Percentiles rank a stretch among this genome's conserved stretches.
Conservation (phyloP, 2,113 vertebrate genomes). For the Emydocephalus ijimae region DNA sequence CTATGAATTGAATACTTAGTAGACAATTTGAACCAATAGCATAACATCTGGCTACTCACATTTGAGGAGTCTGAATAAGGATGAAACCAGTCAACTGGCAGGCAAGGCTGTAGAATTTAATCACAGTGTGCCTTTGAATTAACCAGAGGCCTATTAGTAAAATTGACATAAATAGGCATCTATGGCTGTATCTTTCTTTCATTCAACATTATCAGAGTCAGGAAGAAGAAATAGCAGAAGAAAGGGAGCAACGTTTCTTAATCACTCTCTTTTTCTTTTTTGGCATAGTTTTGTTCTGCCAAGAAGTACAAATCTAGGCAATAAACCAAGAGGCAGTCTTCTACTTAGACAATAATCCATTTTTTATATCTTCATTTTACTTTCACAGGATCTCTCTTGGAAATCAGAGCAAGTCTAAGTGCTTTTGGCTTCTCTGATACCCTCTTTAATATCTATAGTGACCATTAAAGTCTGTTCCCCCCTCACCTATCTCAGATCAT, state of each 20-base stretch:
- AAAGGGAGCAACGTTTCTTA: not conserved
- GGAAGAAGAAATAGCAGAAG: not conserved
- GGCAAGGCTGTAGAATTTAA: not conserved
- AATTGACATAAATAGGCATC: not conserved
- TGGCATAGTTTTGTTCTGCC: slow-evolving; percentile 46
- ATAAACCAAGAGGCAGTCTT: not conserved
- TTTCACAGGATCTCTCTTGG: slow-evolving; percentile 6
- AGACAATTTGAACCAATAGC: not conserved
- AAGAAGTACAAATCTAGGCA: not conserved
- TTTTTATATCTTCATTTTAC: slow-evolving; percentile 6
- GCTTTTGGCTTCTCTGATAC: not conserved
- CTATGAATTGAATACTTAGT: not conserved
- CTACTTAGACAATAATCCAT: slow-evolving; percentile 10
- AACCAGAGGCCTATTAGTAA: not conserved
- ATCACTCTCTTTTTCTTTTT: slow-evolving; percentile 42
- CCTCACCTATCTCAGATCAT: fast-evolving
- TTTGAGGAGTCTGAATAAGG: not conserved
- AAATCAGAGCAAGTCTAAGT: not conserved
- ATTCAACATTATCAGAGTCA: not conserved
- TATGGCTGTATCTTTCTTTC: not conserved
- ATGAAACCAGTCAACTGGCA: not conserved
- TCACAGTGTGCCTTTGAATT: not conserved
- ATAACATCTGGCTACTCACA: not conserved
- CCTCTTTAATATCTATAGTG: not conserved
- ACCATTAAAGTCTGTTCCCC: not conserved